Percentiles rank a stretch among this genome's conserved stretches.
Conservation (phyloP, 2,113 vertebrate genomes). For the Panurus biarmicus region DNA sequence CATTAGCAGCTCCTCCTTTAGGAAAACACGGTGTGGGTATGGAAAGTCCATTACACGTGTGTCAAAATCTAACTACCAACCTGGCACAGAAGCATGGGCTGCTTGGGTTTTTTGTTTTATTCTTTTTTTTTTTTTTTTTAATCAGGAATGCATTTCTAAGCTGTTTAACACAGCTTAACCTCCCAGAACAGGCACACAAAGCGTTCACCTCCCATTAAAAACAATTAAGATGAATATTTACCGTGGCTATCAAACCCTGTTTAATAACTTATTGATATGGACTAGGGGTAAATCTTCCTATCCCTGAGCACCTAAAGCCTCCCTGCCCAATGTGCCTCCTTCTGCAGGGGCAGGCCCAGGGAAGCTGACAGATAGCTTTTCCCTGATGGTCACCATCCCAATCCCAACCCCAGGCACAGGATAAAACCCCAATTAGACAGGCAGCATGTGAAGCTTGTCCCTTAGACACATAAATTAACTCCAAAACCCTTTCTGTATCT, state of each 20-base stretch:
- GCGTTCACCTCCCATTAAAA: background rate
- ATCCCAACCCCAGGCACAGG: background rate
- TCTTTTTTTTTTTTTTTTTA: background rate
- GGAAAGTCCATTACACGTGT: background rate
- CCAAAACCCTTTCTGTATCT: slow-evolving; percentile 9
- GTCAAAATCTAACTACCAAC: background rate
- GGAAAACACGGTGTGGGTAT: background rate
- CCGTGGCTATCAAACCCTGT: background rate
- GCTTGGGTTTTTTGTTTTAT: rapidly evolving
- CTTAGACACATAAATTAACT: slow-evolving; percentile 24
- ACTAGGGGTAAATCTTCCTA: background rate
- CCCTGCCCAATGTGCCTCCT: background rate
- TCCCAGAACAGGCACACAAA: background rate
- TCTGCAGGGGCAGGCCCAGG: background rate
- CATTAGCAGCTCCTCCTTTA: background rate
- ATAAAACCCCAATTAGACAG: background rate
- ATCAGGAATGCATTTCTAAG: background rate
- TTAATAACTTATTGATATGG: background rate
- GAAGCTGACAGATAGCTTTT: background rate
- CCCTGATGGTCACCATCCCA: background rate
- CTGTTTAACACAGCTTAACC: background rate
- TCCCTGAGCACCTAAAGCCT: background rate
- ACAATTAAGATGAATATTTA: background rate
- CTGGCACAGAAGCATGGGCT: background rate
- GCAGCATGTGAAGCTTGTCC: background rate